A percentile compares a stretch with the other conserved stretches of the same genome.
These are phyloP conservation scores for Copidosoma aretas DNA, from an alignment of 2,888 invertebrate species.

Conservation along the genomic window DNA sequence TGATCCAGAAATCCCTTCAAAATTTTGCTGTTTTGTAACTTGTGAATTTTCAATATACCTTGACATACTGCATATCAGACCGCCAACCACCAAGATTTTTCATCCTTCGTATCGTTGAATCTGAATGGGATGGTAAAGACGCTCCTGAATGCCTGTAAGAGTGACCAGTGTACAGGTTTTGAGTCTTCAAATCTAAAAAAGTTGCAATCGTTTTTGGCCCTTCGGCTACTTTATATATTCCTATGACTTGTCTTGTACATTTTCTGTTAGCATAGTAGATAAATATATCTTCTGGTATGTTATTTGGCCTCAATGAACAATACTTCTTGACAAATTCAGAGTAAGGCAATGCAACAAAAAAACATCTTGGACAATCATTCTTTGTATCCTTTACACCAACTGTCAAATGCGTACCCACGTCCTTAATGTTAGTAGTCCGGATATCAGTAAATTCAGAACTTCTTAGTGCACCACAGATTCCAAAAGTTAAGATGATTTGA, in stretches of 20 bases:
- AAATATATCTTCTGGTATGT: not conserved
- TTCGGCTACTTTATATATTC: not conserved
- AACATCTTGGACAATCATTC: not conserved
- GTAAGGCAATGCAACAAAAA: not conserved
- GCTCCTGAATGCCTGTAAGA: not conserved
- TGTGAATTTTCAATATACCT: not conserved
- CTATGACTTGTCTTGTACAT: not conserved
- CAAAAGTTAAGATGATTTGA: not conserved
- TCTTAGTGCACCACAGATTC: not conserved
- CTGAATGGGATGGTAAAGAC: not conserved
- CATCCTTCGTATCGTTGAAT: not conserved
- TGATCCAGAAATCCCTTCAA: too few relatives aligned
- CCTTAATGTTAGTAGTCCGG: not conserved
- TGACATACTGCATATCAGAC: not conserved
- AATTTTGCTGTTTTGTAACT: not conserved
- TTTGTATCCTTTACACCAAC: not conserved
- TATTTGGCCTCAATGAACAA: not conserved
- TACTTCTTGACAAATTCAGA: not conserved
- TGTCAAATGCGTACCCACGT: not conserved
- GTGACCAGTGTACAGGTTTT: not conserved
- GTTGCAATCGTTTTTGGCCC: not conserved
- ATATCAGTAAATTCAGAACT: not conserved
- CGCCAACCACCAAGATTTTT: not conserved
- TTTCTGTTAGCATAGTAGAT: not conserved
- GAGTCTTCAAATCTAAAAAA: not conserved